Evolutionary conservation across 2,113 vertebrate species (phyloP), one percentile per base, ranked within the genome.

Genomic region (human (Homo sapiens)): DNA sequence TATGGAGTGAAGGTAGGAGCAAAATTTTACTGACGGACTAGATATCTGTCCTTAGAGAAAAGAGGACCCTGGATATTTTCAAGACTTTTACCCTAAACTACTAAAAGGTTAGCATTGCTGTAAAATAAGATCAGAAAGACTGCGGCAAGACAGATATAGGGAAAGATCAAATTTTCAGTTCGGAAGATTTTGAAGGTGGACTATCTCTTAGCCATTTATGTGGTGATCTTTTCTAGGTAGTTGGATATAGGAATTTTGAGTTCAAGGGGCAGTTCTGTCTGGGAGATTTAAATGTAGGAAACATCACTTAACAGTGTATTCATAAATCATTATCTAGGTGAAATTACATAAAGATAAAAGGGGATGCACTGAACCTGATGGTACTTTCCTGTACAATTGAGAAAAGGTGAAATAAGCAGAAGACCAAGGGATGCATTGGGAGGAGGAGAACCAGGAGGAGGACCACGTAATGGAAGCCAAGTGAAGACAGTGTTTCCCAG

Each of bases 251-350:
- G 32, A 73, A 73, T 66, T 82, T 66, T 78, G 55, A 78, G 43
- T 64, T 38, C 59, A 50, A 55, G 38, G 16, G 17, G 35, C 8
- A 52, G 18, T 87, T 87, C 14, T 80, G 9, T 64, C 43, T 81
- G 40, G 14, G 43, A 72, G 30, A 84, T 84, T 88, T 79, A 79
- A 88, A 86, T 79, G 79, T 90, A 86, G n/a, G 38, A 48, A 79
- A 43, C 38, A 57, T 57, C 6, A 64, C 27, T 84, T 68, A 48
- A 52, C 68, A 55, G 10, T 61, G 18, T 6, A 6, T 55, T 68
- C 17, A 1, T 45, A 76, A 92, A 83, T 75, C 32, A n/a, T 59
- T 14, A 80, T 68, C 12, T 80, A 30, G 11, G 61, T 66, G 52
- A 61, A 88, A 48, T 59, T 12, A 6, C 25, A 38, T 16, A 66